Base-by-base conservation (phyloP, 2,888 invertebrate species). In the Polydrusus cervinus region DNA sequence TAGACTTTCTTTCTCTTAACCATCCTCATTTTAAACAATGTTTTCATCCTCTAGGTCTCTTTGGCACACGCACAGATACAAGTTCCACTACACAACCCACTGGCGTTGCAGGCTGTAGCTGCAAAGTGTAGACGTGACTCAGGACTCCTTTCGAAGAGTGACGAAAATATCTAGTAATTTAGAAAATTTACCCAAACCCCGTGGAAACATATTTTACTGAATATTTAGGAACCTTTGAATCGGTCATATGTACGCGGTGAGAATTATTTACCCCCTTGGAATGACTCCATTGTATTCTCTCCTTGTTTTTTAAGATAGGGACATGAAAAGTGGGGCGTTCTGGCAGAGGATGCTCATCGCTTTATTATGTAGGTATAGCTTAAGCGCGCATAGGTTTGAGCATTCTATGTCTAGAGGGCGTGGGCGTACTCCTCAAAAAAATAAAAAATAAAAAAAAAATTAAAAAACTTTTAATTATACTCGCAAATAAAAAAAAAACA, bases 311-410 rank as follows among this genome's bases (percentile, higher is more conserved):
- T 3, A 3, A 51, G 30, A 8, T 30, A 55, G 55, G 55, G 55
- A 55, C 55, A 55, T 14, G 34, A 55, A 55, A 55, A 55, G 13
- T 13, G 25, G 34, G 55, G 55, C 5, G 30, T 55, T 55, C 55
- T 55, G 8, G n/a, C 55, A 34, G 3, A 9, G 34, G 34, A 0
- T 6, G 55, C 55, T 55, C 34, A 34, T 3, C 55, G 55, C 14
- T 14, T 34, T 1, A 5, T 9, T 14, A 11, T 7, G 14, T 55
- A 55, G 55, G 55, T 34, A 55, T 51, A 55, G 55, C 5, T 9
- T 55, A 14, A 16, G 5, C 1, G 45, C n/a, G 10, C 30, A 51
- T 20, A 30, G 55, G 55, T 8, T 53, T 14, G 34, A 34, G 55
- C 55, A 3, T 34, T 11, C 30, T 55, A 7, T 55, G 55, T 9